Evolutionary conservation across 2,113 vertebrate species (phyloP).

Genomic region (Elachura formosa): DNA sequence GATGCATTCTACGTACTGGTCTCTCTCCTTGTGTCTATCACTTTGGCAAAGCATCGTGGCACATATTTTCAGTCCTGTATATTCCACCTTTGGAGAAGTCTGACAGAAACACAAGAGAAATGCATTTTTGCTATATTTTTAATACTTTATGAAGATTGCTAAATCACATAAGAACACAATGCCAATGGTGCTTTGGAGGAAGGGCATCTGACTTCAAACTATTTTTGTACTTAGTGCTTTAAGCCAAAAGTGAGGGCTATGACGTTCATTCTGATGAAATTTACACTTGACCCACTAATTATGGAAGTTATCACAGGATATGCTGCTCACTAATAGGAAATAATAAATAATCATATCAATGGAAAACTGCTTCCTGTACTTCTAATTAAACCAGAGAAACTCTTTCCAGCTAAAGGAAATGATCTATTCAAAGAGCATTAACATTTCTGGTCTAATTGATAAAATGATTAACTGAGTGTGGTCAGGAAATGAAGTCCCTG

Average conservation of each 20-base stretch:
- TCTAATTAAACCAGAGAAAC: constrained; percentile 48
- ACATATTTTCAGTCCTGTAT: neutral
- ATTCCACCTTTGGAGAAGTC: neutral
- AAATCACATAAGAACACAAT: neutral
- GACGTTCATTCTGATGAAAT: neutral
- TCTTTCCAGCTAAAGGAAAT: constrained; percentile 51
- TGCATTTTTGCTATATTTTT: neutral
- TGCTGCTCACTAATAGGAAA: constrained; percentile 64
- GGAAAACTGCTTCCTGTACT: constrained; percentile 62
- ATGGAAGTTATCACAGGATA: constrained; percentile 48
- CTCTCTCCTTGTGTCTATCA: neutral
- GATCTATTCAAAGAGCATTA: constrained; percentile 39
- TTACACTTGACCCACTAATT: constrained; percentile 16
- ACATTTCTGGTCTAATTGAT: constrained; percentile 33
- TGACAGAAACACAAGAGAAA: neutral
- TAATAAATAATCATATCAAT: constrained; percentile 59
- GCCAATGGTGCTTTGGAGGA: neutral
- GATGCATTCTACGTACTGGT: neutral
- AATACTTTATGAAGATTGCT: neutral
- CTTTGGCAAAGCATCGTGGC: neutral
- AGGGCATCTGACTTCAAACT: neutral
- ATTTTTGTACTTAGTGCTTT: neutral
- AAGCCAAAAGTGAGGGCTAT: neutral
- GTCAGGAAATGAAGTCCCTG: constrained; percentile 40
- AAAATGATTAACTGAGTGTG: constrained; percentile 8